Conservation (phyloP, 2,113 vertebrate species). For the Hemibagrus wyckioides region DNA sequence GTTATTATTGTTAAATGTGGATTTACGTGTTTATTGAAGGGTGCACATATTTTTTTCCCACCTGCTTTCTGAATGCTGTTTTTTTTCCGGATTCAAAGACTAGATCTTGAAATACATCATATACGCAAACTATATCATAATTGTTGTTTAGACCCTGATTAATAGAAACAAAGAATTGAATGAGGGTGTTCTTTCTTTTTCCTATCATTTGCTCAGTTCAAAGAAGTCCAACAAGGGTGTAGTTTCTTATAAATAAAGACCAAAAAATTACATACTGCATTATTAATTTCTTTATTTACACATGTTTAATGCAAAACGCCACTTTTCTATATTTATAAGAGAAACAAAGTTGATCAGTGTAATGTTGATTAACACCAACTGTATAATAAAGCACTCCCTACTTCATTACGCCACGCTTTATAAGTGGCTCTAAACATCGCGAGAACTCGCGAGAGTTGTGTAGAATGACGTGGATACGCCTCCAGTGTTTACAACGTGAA, state of each 20-base stretch:
- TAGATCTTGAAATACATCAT: neutral
- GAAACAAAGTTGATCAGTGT: too few relatives aligned
- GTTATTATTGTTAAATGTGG: neutral
- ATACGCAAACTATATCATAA: too few relatives aligned
- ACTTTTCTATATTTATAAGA: neutral
- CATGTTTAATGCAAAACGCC: neutral
- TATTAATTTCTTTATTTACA: neutral
- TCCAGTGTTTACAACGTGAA: conserved; percentile 19
- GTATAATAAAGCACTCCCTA: too few relatives aligned
- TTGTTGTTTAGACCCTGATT: neutral
- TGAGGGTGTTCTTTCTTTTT: neutral
- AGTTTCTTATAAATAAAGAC: neutral
- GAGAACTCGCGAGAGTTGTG: conserved; percentile 57
- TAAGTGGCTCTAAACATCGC: conserved; percentile 58
- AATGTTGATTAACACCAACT: too few relatives aligned
- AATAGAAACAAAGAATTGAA: neutral
- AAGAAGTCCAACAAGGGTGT: neutral
- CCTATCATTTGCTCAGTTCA: neutral
- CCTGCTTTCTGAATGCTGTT: neutral
- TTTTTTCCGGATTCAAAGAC: neutral
- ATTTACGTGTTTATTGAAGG: neutral
- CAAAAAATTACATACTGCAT: neutral
- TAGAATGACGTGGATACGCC: conserved; percentile 16
- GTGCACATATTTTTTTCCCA: neutral
- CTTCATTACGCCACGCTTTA: neutral